Evolutionary conservation across 2,888 invertebrate genomes (phyloP).

Genomic region (Acronicta psi): DNA sequence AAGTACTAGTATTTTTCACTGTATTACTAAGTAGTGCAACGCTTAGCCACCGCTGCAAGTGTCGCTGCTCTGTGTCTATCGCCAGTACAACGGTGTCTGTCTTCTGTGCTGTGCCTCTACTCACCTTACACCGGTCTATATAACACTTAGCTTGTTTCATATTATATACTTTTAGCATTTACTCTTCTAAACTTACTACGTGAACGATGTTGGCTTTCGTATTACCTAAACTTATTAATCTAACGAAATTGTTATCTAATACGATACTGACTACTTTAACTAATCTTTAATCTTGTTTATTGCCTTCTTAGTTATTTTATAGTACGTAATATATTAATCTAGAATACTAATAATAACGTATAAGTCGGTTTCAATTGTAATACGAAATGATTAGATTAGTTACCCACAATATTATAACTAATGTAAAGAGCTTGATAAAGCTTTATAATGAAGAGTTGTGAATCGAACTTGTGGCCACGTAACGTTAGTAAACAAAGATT

Average conservation of each 20-base stretch:
- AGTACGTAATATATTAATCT: conserved; percentile 65
- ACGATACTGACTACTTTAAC: conserved; percentile 62
- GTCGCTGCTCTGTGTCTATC: conserved; percentile 43
- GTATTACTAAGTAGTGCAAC: conserved; percentile 32
- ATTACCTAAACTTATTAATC: conserved; percentile 57
- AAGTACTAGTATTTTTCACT: conserved; percentile 18
- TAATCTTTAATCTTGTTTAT: conserved; percentile 72
- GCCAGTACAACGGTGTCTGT: conserved; percentile 58
- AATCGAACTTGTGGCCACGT: conserved; percentile 88
- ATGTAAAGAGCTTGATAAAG: conserved; percentile 88
- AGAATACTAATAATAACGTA: conserved; percentile 61
- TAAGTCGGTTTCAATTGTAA: conserved; percentile 73
- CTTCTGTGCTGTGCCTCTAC: conserved; percentile 63
- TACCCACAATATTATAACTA: conserved; percentile 75
- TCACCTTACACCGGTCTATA: conserved; percentile 74
- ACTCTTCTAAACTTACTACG: conserved; percentile 66
- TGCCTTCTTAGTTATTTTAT: conserved; percentile 74
- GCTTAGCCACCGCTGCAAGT: conserved; percentile 58
- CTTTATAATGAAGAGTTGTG: conserved; percentile 89
- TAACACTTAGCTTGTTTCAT: conserved; percentile 82
- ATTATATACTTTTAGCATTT: conserved; percentile 64
- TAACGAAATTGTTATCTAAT: conserved; percentile 66
- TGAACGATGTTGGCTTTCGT: conserved; percentile 69
- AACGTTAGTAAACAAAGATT: conserved; percentile 80
- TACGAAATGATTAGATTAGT: conserved; percentile 70